Percentiles rank a stretch among this genome's conserved stretches.
Conservation (phyloP, 2,888 invertebrate species). For the Archips xylosteana region DNA sequence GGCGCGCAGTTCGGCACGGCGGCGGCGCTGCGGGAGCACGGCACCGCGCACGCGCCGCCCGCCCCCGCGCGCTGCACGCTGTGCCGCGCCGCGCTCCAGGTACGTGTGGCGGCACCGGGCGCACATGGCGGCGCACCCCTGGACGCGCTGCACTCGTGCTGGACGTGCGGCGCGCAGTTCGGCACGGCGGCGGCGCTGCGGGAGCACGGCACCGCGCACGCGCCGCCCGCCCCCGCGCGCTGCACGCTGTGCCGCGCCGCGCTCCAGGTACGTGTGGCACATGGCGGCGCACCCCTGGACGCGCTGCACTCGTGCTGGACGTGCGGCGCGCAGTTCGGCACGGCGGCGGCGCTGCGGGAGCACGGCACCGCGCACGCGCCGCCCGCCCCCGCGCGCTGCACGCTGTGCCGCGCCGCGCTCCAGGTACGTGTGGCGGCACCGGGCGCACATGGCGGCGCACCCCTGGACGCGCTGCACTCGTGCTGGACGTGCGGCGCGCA, state of each 20-base stretch:
- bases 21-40: conserved; percentile 58
- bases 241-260: no score
- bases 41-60: conserved; percentile 53
- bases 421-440: conserved; percentile 61
- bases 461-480: conserved; percentile 65
- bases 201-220: conserved; percentile 55
- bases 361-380: no score
- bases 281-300: no score
- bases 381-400: no score
- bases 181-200: no score
- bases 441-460: no score
- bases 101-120: not conserved
- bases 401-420: conserved; percentile 60
- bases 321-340: no score
- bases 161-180: no score
- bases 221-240: conserved; percentile 48
- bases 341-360: no score
- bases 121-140: conserved; percentile 47
- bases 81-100: conserved; percentile 53
- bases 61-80: conserved; percentile 58
- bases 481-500: conserved; percentile 77
- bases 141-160: conserved; percentile 25
- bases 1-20: conserved; percentile 67
- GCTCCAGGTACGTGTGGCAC: no score
- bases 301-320: no score